Percentiles rank a stretch among this genome's conserved stretches.
Evolutionary conservation across 92 coral and sea anemone species (phyloP).

Genomic region (Heliopora coerulea): DNA sequence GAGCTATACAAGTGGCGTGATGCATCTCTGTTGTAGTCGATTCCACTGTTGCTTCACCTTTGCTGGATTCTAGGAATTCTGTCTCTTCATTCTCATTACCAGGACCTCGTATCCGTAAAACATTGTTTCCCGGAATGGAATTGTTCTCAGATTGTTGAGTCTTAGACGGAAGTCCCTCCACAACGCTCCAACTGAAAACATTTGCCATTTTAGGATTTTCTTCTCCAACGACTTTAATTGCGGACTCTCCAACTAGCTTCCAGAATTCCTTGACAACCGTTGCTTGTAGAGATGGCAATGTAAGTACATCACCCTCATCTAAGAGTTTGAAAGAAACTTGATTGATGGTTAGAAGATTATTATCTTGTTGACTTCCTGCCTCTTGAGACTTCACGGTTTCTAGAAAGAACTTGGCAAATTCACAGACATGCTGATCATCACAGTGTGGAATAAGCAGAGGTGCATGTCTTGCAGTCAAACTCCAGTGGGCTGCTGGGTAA

Average conservation of each 20-base stretch:
- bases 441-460: constrained; percentile 32
- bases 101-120: background rate
- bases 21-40: constrained; percentile 7
- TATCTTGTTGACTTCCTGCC: background rate
- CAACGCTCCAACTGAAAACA: constrained; percentile 9
- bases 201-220: background rate
- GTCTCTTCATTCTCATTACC: background rate
- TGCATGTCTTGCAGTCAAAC: constrained; percentile 12
- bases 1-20: background rate
- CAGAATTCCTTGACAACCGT: constrained; percentile 28
- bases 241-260: constrained; percentile 4
- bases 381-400: constrained; percentile 1
- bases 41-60: constrained; percentile 4
- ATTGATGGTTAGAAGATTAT: constrained; percentile 4
- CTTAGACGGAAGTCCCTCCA: background rate
- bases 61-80: background rate
- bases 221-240: background rate
- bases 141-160: background rate
- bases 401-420: constrained; percentile 18
- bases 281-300: constrained; percentile 11
- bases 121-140: background rate
- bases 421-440: background rate
- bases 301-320: constrained; percentile 1
- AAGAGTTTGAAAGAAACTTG: constrained; percentile 11
- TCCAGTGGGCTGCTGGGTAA: constrained; percentile 35